phyloP scores from a whole-genome alignment of 92 coral and sea anemone species.

The Zoanthus sociatus region DNA sequence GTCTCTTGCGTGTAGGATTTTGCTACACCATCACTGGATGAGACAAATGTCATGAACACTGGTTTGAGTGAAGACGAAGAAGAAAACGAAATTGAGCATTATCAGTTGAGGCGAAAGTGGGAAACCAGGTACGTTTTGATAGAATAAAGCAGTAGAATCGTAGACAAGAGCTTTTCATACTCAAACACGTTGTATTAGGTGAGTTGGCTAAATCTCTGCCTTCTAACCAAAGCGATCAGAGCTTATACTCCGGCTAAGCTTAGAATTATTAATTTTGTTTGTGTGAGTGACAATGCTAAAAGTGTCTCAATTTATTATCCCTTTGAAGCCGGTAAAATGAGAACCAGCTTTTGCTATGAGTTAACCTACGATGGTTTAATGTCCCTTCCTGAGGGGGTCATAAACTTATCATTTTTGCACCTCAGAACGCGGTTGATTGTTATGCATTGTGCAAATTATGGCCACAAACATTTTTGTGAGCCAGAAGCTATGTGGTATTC shows the following conservation, averaged over 20 bases:
- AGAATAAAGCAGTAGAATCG: neutral
- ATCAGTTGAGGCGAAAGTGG: conserved; percentile 84
- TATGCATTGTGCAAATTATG: neutral
- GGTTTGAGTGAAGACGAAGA: conserved; percentile 47
- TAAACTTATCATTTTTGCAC: too few species aligned
- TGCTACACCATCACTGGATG: conserved; percentile 79
- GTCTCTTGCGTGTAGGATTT: conserved; percentile 64
- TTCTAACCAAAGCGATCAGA: too few species aligned
- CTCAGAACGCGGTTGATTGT: too few species aligned
- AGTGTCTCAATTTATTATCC: too few species aligned
- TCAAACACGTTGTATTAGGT: neutral
- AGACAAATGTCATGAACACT: conserved; percentile 23
- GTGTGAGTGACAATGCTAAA: too few species aligned
- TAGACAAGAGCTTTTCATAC: neutral
- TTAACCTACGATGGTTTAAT: too few species aligned
- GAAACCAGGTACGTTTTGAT: conserved; percentile 62
- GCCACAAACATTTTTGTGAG: neutral
- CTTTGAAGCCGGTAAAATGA: too few species aligned
- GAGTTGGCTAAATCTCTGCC: too few species aligned
- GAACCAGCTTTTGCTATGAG: too few species aligned
- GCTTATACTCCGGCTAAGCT: too few species aligned
- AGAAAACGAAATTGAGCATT: conserved; percentile 66
- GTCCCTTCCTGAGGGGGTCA: too few species aligned
- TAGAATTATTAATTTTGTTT: too few species aligned
- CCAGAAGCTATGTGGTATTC: neutral